Evolutionary conservation across 2,888 invertebrate species (phyloP).

Genomic region (Ormyrus thymus): DNA sequence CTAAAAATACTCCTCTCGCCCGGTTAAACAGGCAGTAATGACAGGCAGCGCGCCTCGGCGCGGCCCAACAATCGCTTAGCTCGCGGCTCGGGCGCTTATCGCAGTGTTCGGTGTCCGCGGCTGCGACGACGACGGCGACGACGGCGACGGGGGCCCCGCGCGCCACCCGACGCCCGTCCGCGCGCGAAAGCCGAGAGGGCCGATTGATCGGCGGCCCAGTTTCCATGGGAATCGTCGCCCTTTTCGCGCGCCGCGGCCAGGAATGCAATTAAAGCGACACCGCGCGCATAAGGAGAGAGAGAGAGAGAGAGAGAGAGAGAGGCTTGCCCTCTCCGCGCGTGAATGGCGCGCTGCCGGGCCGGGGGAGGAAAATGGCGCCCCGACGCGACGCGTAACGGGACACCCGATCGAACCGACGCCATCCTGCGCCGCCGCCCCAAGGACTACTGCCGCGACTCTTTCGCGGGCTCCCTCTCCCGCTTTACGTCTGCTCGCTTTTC

Average conservation of each 20-base stretch:
- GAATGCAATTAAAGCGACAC: constrained; percentile 27
- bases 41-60: too few relatives aligned
- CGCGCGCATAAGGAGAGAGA: background rate
- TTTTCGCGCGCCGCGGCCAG: constrained; percentile 23
- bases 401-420: constrained; percentile 75
- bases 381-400: constrained; percentile 67
- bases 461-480: too few relatives aligned
- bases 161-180: background rate
- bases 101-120: background rate
- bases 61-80: too few relatives aligned
- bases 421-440: constrained; percentile 68
- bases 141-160: background rate
- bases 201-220: constrained; percentile 43
- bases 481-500: too few relatives aligned
- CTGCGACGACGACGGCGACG: background rate
- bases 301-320: background rate
- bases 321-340: constrained; percentile 17
- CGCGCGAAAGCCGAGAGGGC: background rate
- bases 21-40: too few relatives aligned
- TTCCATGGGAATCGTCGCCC: constrained; percentile 52
- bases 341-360: constrained; percentile 26
- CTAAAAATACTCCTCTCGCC: too few relatives aligned
- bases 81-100: too few relatives aligned
- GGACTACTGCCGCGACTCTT: too few relatives aligned
- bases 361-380: constrained; percentile 71